These are phyloP conservation scores for Phaonia tiefii DNA, from an alignment of 2,888 invertebrate species.

Conservation along the genomic window DNA sequence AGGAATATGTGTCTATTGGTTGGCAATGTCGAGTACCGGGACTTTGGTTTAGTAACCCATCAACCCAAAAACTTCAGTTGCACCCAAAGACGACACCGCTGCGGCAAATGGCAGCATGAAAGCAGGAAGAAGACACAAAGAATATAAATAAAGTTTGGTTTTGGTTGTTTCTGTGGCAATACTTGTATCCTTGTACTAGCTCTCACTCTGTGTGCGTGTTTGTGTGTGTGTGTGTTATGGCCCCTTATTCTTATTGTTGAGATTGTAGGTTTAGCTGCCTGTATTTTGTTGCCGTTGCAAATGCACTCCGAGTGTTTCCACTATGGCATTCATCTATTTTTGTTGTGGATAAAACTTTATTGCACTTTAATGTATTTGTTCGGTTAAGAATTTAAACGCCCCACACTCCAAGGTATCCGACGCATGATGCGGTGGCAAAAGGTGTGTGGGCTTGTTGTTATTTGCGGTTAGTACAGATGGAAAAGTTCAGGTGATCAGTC, in stretches of 20 bases:
- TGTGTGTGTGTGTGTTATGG: slow-evolving; percentile 11
- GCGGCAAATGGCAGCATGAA: neutral
- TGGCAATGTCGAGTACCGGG: slow-evolving; percentile 23
- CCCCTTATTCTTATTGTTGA: slow-evolving; percentile 51
- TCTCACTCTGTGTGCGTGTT: slow-evolving; percentile 44
- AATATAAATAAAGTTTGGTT: slow-evolving; percentile 59
- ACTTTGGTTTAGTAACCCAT: slow-evolving; percentile 65
- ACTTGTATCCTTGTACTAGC: slow-evolving; percentile 12
- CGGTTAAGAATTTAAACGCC: slow-evolving; percentile 41
- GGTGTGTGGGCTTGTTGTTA: neutral
- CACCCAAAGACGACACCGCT: slow-evolving; percentile 24
- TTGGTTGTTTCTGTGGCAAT: slow-evolving; percentile 31
- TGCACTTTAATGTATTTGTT: slow-evolving; percentile 52
- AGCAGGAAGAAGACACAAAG: slow-evolving; percentile 21
- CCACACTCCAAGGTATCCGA: neutral
- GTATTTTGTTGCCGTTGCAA: neutral
- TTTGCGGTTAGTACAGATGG: neutral
- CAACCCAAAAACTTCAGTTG: slow-evolving; percentile 55
- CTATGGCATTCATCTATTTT: slow-evolving; percentile 17
- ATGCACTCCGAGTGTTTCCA: neutral
- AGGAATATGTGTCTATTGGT: slow-evolving; percentile 31
- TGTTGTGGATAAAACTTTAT: slow-evolving; percentile 32
- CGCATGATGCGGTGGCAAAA: slow-evolving; percentile 25
- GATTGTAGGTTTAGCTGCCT: slow-evolving; percentile 43
- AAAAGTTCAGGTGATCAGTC: slow-evolving; percentile 6